Base-by-base conservation (phyloP, 2,888 invertebrate species). In the Heliconius ethilla region DNA sequence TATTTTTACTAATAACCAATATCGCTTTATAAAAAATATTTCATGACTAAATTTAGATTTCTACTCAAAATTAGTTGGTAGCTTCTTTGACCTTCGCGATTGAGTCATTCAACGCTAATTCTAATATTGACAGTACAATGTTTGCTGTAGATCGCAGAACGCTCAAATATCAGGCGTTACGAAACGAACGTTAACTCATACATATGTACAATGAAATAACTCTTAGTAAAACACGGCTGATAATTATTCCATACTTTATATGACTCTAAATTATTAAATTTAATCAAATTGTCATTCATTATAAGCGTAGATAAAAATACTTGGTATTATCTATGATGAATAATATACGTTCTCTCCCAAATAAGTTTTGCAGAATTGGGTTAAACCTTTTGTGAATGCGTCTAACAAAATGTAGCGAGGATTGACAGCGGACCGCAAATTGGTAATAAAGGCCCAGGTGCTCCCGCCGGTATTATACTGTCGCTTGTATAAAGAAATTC, bases 381-480 rank as follows among this genome's bases (percentile, higher is more conserved):
- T 63, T 74, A 63, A 76, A 72, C 65, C 74, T 33, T 77, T 78
- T 66, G 70, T 65, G 59, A 59, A 55, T 51, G 40, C 55, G 40
- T 25, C 73, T 75, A 74, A 45, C 45, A 73, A 65, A 78, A 75
- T 81, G 81, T 81, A 81, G 81, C 79, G 51, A 80, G 82, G 75
- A 80, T 77, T 80, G 81, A 81, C 79, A 80, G 77, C 80, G 81
- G 80, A 73, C 29, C 73, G 51, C 70, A 78, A 80, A 81, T 80
- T 78, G 75, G 37, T 79, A 80, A 81, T 79, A 79, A 82, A 80
- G 74, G 40, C 63, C 45, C 75, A 78, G 40, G 59, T 72, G 63
- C 63, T 77, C 76, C 72, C 76, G 18, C 15, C 45, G 77, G 70
- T 27, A 74, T 80, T 69, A 75, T 67, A 70, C 63, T 74, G 76